Base-by-base conservation (phyloP, 1,140 invertebrate genomes). In the Cydia splendana region DNA sequence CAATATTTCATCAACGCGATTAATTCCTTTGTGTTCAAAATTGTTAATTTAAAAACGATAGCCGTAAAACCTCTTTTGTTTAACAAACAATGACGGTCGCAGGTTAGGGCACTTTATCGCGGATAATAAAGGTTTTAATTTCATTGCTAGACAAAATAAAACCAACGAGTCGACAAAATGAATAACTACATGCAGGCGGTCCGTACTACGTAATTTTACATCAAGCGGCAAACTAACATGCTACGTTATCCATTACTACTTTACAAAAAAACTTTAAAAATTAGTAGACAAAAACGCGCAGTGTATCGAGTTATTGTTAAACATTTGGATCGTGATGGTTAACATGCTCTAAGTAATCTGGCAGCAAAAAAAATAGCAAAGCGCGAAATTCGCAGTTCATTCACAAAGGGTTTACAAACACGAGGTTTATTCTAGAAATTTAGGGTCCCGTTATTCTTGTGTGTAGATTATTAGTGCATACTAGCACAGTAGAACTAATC, bases 111-210 rank as follows among this genome's bases (percentile, higher is more conserved):
- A 71, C 65, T 71, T 71, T 71, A 71, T 71, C 34, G 15, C 34
- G 67, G 45, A 71, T 38, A 42, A 71, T 38, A 71, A 38, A 18
- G 30, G 67, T 71, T 71, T 38, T 38, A 71, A 71, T 71, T 38
- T 71, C 67, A 71, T 71, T 71, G 34, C 67, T 71, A 71, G 67
- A 71, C 67, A 71, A 71, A 71, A 71, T 71, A 71, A 71, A 71
- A 71, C 67, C 15, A 71, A 20, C 30, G 30, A 71, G 28, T 28
- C 5, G 34, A 42, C 67, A 71, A 71, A 48, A 71, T 71, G 30
- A 71, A 71, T 71, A 71, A 71, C 67, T 71, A 71, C 67, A 71
- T 71, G 67, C 67, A 38, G 10, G 15, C 67, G 15, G 0, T 4
- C 7, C 20, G 18, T 42, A 45, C 67, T 13, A 71, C 18, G 3